Evolutionary conservation across 2,113 vertebrate genomes (phyloP).

Genomic region (Elgaria multicarinata): DNA sequence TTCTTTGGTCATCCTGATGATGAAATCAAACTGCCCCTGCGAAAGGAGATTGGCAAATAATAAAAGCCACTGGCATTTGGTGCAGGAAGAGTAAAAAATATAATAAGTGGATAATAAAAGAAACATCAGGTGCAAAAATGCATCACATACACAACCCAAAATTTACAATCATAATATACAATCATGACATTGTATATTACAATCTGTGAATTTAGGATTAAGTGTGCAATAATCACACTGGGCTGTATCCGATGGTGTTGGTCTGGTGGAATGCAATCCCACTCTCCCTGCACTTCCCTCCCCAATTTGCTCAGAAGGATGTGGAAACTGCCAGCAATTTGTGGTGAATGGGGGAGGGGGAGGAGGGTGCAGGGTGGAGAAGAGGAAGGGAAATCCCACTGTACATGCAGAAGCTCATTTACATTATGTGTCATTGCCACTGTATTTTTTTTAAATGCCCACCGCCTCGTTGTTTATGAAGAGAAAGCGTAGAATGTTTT

Average conservation of each 20-base stretch:
- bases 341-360: too few relatives aligned
- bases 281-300: too few relatives aligned
- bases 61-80: slow-evolving; percentile 6
- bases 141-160: neutral
- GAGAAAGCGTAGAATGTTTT: neutral
- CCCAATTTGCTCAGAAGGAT: too few relatives aligned
- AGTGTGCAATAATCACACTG: neutral
- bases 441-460: neutral
- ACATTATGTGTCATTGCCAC: neutral
- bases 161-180: neutral
- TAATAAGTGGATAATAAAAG: neutral
- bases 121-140: neutral
- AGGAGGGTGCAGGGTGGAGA: too few relatives aligned
- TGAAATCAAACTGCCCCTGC: neutral
- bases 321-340: too few relatives aligned
- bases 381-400: too few relatives aligned
- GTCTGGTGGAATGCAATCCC: too few relatives aligned
- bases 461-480: neutral
- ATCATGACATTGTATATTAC: neutral
- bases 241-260: too few relatives aligned
- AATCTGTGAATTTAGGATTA: too few relatives aligned
- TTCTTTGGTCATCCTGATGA: neutral
- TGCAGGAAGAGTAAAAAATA: neutral
- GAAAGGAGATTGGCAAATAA: neutral
- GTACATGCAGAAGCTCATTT: too few relatives aligned